Evolutionary conservation across 2,113 vertebrate genomes (phyloP), one percentile per base, ranked within the genome.

Genomic region (Sinocyclocheilus rhinocerous): DNA sequence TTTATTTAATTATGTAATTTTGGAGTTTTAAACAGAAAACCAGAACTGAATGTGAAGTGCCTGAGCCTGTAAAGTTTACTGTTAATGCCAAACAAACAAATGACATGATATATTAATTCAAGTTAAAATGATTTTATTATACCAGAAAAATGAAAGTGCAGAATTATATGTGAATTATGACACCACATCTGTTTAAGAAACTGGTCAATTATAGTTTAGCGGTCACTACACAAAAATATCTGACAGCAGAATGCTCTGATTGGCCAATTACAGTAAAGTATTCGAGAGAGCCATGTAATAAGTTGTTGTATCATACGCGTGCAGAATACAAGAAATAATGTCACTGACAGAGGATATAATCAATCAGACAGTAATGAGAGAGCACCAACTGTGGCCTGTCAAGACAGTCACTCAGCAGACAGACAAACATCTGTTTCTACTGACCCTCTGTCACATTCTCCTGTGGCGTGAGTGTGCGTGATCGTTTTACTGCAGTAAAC

Each of bases 321-420:
- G 67, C 26, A 36, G 36, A 85, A 59, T n/a, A 39, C 7, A 8
- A 16, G 22, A 26, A 80, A 85, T 81, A 36, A 69, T 76, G 84
- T 13, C 61, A 77, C 69, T 45, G 63, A 52, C 50, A 76, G 52
- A 77, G n/a, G 65, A 59, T 33, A 15, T 39, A 33, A 82, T 88
- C 61, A 57, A 82, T 77, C 87, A 88, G 55, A 26, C 57, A 63
- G 42, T 76, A 76, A 83, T 83, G 69, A 76, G 73, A 45, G 86
- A 61, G 39, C 65, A 36, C 52, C 85, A 86, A 70, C 81, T 84
- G 81, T 87, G 80, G 59, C 36, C n/a, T 84, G 76, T 87, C 59
- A 77, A 63, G 76, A 82, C 81, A 76, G 85, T 57, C 52, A 77
- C 39, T 24, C 69, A 79, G 42, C 76, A 86, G 33, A 81, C 50